Base-by-base conservation (phyloP, 2,797 vertebrate genomes). In the Enteromius unitaeniatus region DNA sequence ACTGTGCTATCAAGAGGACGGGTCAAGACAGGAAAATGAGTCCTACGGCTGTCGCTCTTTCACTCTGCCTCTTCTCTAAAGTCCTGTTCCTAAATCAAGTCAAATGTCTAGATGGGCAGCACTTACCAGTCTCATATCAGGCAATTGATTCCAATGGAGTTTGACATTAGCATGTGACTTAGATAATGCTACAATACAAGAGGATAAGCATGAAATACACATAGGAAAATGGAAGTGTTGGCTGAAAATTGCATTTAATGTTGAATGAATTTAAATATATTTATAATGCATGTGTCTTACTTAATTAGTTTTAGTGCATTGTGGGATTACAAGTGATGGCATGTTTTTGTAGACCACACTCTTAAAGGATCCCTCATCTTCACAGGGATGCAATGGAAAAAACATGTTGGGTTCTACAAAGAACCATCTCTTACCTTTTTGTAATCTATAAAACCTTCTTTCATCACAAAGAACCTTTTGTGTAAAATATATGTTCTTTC, bases 11-110 rank as follows among this genome's bases (percentile, higher is more conserved):
- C 70, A 70, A 72, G 53, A 79, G 76, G 67, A 78, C 42, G 6
- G 81, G 81, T 51, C 49, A 40, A 60, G 78, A 60, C 68, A 78
- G 40, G 79, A 28, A 79, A 74, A 73, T 62, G 9, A 64, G 67
- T 70, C 72, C 47, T 47, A 34, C 17, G 53, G 19, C 64, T 62
- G 77, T 70, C 10, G 42, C 77, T 79, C 78, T 64, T 51, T 45
- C n/a, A 26, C 28, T 69, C 53, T 26, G 34, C 17, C 49, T 31
- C 34, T 42, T 26, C n/a, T 17, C n/a, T 42, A 42, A 60, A 1
- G 31, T 75, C 49, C 31, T n/a, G 19, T n/a, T 77, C 34, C n/a
- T 40, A 9, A 77, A 42, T 19, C 19, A 31, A 37, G 51, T 23
- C 47, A 6, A 51, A 26, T 62, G 58, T 62, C 58, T 62, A 28